These are phyloP conservation scores for Triops cancriformis DNA, from an alignment of 1,140 invertebrate species.

Conservation along the genomic window DNA sequence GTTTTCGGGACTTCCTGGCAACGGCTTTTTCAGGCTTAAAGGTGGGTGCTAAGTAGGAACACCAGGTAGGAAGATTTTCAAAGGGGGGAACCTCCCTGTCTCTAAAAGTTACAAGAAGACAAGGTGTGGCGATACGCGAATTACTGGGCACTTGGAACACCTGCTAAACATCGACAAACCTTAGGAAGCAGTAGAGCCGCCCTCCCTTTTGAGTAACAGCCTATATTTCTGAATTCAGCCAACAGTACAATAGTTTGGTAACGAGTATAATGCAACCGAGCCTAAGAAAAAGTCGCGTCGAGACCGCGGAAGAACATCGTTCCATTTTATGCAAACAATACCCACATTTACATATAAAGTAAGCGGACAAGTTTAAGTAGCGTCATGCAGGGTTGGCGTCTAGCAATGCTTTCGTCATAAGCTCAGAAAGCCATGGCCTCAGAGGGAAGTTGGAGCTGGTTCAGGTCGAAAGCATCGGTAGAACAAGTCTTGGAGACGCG, in stretches of 20 bases:
- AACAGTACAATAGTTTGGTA: no score
- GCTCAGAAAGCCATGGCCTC: not conserved
- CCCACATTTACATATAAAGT: no score
- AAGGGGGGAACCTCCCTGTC: not conserved
- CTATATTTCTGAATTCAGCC: no score
- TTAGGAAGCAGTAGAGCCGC: not conserved
- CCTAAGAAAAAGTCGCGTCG: no score
- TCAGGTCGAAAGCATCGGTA: not conserved
- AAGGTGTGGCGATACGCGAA: not conserved
- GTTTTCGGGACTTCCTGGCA: not conserved
- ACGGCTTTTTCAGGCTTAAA: not conserved
- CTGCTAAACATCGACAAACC: not conserved
- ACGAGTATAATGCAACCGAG: no score
- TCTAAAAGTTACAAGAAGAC: not conserved
- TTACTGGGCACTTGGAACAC: conserved; percentile 1
- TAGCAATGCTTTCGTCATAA: not conserved
- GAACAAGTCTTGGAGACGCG: not conserved
- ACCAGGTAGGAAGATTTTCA: not conserved
- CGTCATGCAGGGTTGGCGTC: not conserved
- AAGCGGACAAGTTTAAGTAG: no score
- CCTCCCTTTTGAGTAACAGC: not conserved
- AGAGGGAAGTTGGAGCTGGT: not conserved
- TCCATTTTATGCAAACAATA: no score
- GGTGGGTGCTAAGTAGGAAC: not conserved
- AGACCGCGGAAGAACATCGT: no score